These are phyloP conservation scores for Imbricaverruca yamaguchii DNA, from an alignment of 2,888 invertebrate species.

Conservation along the genomic window DNA sequence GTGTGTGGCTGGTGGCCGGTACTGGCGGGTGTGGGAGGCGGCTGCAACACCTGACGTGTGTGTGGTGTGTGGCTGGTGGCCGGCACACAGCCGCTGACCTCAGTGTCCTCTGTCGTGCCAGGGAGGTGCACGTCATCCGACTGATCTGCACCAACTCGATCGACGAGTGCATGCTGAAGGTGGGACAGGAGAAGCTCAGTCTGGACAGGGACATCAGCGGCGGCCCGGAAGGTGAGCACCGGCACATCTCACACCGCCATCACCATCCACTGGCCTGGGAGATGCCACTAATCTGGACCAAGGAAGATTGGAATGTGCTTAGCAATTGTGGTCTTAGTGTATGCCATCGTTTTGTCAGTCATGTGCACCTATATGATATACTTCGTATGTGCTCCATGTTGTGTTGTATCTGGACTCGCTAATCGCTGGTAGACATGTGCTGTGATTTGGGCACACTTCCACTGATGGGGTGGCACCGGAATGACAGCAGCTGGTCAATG, in stretches of 20 bases:
- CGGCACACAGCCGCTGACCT: too few relatives aligned
- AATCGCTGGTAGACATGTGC: too few relatives aligned
- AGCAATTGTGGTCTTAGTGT: not conserved
- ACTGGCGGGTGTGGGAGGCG: too few relatives aligned
- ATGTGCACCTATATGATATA: not conserved
- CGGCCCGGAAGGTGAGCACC: conserved; percentile 21
- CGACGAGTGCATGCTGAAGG: conserved; percentile 84
- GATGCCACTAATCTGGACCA: not conserved
- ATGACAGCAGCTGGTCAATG: too few relatives aligned
- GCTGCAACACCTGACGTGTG: too few relatives aligned
- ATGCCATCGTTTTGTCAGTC: not conserved
- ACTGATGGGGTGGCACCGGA: too few relatives aligned
- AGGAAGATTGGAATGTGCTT: not conserved
- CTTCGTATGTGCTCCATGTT: not conserved
- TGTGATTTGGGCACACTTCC: too few relatives aligned
- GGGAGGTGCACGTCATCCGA: conserved; percentile 77
- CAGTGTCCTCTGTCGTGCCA: conserved; percentile 37
- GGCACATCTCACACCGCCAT: not conserved
- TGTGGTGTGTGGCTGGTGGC: too few relatives aligned
- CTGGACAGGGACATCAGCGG: conserved; percentile 73
- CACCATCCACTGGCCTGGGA: not conserved
- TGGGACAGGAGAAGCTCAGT: conserved; percentile 83
- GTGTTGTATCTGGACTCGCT: too few relatives aligned
- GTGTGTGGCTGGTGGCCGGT: too few relatives aligned
- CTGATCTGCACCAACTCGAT: conserved; percentile 78